Conservation (phyloP, 2,113 vertebrate species). For the Tylochromis polylepis region DNA sequence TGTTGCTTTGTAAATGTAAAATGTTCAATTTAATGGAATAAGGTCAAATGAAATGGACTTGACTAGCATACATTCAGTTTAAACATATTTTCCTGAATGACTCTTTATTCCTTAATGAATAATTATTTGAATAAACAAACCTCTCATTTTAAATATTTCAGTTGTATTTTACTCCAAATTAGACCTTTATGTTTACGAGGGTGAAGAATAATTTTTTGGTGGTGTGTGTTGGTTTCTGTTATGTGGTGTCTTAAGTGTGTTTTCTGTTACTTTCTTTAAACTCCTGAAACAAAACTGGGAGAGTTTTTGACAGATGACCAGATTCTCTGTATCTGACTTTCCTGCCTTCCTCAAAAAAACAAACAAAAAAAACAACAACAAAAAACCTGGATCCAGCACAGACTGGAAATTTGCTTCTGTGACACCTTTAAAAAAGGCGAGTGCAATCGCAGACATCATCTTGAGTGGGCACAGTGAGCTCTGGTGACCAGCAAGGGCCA, state of each 20-base stretch:
- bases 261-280: neutral
- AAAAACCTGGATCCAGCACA: neutral
- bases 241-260: neutral
- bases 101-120: too few relatives aligned
- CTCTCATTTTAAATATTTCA: neutral
- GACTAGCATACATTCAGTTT: too few relatives aligned
- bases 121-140: too few relatives aligned
- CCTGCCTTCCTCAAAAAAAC: neutral
- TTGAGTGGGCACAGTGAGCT: neutral
- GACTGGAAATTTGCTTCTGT: neutral
- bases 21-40: neutral
- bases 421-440: neutral
- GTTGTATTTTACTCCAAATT: neutral
- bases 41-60: neutral
- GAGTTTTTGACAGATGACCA: neutral
- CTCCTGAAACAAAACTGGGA: neutral
- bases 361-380: neutral
- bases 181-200: fast-evolving
- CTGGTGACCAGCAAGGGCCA: too few relatives aligned
- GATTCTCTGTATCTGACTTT: neutral
- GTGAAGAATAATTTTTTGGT: fast-evolving
- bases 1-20: neutral
- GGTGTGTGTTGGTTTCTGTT: neutral
- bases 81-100: too few relatives aligned
- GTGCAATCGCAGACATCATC: fast-evolving